phyloP scores from a whole-genome alignment of 1,140 invertebrate species.

The Saccostrea cuccullata region DNA sequence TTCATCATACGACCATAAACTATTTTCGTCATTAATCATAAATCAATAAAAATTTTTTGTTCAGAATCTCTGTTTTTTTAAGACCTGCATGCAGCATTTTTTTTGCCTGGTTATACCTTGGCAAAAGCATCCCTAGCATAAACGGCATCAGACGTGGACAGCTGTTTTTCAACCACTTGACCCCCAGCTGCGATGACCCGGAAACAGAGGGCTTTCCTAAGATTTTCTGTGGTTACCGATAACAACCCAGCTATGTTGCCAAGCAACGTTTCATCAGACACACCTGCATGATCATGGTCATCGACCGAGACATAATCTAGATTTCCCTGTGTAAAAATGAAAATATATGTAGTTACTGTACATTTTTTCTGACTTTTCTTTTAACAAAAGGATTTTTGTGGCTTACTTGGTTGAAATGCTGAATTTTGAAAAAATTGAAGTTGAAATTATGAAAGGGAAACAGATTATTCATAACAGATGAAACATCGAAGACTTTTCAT shows the following conservation, averaged over 20 bases:
- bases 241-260: conserved; percentile 85
- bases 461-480: too few species aligned
- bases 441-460: too few species aligned
- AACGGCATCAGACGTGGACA: conserved; percentile 89
- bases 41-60: too few species aligned
- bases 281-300: conserved; percentile 83
- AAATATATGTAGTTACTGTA: too few species aligned
- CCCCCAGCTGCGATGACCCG: conserved; percentile 95
- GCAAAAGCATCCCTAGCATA: conserved; percentile 96
- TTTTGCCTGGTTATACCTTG: conserved; percentile 82
- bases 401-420: too few species aligned
- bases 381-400: neutral
- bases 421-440: too few species aligned
- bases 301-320: conserved; percentile 83
- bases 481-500: too few species aligned
- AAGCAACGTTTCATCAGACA: conserved; percentile 82
- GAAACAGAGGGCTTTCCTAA: conserved; percentile 88
- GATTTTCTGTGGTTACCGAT: conserved; percentile 85
- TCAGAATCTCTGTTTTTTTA: too few species aligned
- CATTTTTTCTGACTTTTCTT: neutral
- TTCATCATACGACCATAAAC: too few species aligned
- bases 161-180: conserved; percentile 95
- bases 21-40: too few species aligned
- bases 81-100: too few species aligned
- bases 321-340: conserved; percentile 83